Evolutionary conservation across 2,888 invertebrate species (phyloP), one percentile per base, ranked within the genome.

Genomic region (Cataglyphis rosenhaueri): DNA sequence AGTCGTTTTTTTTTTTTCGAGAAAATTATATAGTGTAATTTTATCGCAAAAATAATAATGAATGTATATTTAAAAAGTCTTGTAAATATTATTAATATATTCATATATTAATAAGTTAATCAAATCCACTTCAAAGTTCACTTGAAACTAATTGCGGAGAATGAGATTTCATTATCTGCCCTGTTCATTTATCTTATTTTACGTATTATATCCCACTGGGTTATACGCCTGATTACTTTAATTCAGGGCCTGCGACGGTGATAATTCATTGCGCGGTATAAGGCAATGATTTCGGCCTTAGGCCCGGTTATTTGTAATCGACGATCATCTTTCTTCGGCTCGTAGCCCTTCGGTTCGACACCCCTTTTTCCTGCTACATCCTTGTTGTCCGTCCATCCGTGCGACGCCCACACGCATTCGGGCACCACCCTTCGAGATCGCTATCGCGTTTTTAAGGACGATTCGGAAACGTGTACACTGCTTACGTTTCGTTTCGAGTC

Each of bases 231-330:
- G 85, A 87, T 86, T 89, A 85, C 87, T 88, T 91, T 91, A 91
- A 91, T 91, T 91, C 85, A 83, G 84, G 88, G 79, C 83, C 87
- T 86, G 71, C 84, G 86, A 87, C 85, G 66, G 90, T 85, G 85
- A 91, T 91, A 91, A 90, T 91, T 91, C 89, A 91, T 86, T 78
- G 85, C 66, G 70, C 65, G 59, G 41, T 59, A 55, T 32, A 83
- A 86, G 75, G 73, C 84, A 88, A 85, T 84, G 86, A 87, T 87
- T 91, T 88, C 85, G 85, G 87, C 86, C 87, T 74, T 87, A 87
- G 88, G 91, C 87, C 48, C 71, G 84, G 87, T 87, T 91, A 91
- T 90, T 91, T 91, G 90, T 83, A 84, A 84, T 82, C 75, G 52
- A 84, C 83, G 75, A 74, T 55, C 71, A 70, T 75, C 64, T 64